Conservation (phyloP, 2,797 vertebrate species). For the Pantherophis vulpinus region DNA sequence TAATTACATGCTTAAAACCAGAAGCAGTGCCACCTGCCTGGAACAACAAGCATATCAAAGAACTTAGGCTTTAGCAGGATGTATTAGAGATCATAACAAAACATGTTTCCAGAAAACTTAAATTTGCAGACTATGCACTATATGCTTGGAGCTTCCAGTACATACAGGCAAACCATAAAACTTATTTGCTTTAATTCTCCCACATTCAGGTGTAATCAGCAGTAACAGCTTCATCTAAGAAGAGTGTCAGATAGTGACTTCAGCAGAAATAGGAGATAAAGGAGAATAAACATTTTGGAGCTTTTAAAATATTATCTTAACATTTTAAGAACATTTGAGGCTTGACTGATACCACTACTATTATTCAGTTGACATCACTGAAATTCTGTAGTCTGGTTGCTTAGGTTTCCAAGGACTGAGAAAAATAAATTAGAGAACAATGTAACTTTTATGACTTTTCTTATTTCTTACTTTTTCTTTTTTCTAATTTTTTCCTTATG, state of each 20-base stretch:
- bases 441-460: background rate
- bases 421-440: background rate
- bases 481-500: background rate
- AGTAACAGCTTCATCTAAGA: background rate
- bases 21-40: constrained; percentile 87
- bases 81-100: background rate
- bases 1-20: constrained; percentile 87
- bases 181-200: background rate
- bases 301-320: background rate
- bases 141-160: background rate
- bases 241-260: background rate
- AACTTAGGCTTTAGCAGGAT: background rate
- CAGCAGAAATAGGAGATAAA: background rate
- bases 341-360: background rate
- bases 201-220: background rate
- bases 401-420: background rate
- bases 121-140: background rate
- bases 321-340: background rate
- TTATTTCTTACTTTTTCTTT: background rate
- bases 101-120: background rate
- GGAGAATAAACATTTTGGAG: background rate
- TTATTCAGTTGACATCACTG: background rate
- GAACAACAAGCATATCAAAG: constrained; percentile 18
- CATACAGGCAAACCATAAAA: background rate
- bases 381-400: background rate